Conservation (phyloP, 2,888 invertebrate genomes). For the Drosophila glabriapex region DNA sequence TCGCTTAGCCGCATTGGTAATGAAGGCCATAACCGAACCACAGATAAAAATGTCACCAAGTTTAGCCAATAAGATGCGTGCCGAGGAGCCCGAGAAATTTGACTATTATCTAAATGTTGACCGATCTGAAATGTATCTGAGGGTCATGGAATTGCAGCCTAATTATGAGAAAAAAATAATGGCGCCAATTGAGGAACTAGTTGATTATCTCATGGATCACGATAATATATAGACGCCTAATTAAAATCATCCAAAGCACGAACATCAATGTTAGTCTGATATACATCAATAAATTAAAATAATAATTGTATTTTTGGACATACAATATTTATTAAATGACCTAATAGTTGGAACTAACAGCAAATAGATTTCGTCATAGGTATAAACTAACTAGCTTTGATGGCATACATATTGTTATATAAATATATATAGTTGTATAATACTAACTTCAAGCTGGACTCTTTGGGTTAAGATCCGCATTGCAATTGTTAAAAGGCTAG, state of each 20-base stretch:
- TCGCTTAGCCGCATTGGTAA: constrained; percentile 80
- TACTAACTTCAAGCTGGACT: constrained; percentile 52
- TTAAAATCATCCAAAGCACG: too few species aligned
- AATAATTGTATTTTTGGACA: constrained; percentile 2
- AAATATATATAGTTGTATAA: constrained; percentile 35
- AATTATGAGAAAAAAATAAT: constrained; percentile 79
- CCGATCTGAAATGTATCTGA: constrained; percentile 83
- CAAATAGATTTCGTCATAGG: constrained; percentile 38
- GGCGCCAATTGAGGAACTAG: constrained; percentile 77
- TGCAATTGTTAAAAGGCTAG: constrained; percentile 47
- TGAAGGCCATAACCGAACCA: constrained; percentile 84
- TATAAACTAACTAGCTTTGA: constrained; percentile 43
- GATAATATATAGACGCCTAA: constrained; percentile 6
- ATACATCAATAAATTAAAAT: not conserved
- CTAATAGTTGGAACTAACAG: constrained; percentile 36
- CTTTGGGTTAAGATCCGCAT: constrained; percentile 7
- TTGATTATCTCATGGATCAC: constrained; percentile 71
- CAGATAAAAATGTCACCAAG: constrained; percentile 83
- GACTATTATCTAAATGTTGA: constrained; percentile 84
- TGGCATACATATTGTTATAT: constrained; percentile 35
- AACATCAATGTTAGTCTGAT: too few species aligned
- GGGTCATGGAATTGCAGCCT: constrained; percentile 82
- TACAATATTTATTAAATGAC: constrained; percentile 31
- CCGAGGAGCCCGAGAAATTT: constrained; percentile 82
- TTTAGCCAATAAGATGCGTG: constrained; percentile 79